phyloP scores from a whole-genome alignment of 2,797 vertebrate species.

The Gouania willdenowi region DNA sequence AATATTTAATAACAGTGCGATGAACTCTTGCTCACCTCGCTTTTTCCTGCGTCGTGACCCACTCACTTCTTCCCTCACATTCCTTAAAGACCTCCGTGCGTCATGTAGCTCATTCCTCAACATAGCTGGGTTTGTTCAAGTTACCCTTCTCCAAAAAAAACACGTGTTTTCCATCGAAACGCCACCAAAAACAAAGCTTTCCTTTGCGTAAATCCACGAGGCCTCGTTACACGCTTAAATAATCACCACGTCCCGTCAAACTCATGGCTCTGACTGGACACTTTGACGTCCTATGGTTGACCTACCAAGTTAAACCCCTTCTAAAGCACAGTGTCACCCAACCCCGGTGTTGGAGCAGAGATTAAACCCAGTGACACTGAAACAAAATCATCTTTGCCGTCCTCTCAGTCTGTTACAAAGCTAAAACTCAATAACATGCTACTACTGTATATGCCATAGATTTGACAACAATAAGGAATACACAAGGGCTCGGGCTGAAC shows the following conservation, averaged over 20 bases:
- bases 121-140: constrained; percentile 48
- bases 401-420: constrained; percentile 43
- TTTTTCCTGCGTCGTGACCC: constrained; percentile 49
- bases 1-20: no score
- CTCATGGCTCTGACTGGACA: no score
- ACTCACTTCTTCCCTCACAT: constrained; percentile 31
- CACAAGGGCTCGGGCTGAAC: no score
- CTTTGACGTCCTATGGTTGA: no score
- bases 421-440: no score
- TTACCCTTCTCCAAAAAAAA: not conserved
- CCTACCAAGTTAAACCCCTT: no score
- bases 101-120: constrained; percentile 60
- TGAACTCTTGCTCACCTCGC: constrained; percentile 63
- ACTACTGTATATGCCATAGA: no score
- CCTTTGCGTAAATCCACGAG: not conserved
- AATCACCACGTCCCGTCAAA: no score
- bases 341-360: constrained; percentile 27
- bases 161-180: constrained; percentile 1
- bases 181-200: not conserved
- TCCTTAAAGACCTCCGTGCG: constrained; percentile 58
- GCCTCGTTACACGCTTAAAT: no score
- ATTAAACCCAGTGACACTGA: constrained; percentile 34
- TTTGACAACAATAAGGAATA: no score
- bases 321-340: constrained; percentile 15
- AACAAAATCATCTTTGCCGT: constrained; percentile 46